phyloP scores from a whole-genome alignment of 2,797 vertebrate genomes.

The Amblyraja radiata region DNA sequence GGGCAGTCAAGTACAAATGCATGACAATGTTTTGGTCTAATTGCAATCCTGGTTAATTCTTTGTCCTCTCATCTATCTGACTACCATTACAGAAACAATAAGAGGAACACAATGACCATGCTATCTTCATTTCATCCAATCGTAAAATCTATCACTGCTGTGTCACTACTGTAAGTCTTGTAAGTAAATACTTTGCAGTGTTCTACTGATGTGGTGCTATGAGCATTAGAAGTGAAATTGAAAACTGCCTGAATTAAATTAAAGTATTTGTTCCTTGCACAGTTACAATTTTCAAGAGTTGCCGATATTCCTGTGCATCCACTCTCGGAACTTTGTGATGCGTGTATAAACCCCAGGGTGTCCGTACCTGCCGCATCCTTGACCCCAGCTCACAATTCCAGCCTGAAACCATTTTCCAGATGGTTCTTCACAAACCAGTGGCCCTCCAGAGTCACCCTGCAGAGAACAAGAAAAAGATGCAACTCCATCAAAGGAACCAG shows the following conservation, averaged over 20 bases:
- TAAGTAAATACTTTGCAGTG: background rate
- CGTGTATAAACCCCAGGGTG: conserved; percentile 65
- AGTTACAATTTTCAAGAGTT: background rate
- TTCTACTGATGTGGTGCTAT: background rate
- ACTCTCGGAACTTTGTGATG: conserved; percentile 59
- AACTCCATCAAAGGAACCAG: background rate
- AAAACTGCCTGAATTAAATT: background rate
- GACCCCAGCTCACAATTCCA: conserved; percentile 67
- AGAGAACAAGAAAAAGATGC: conserved; percentile 42
- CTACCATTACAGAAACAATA: background rate
- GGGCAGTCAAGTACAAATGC: background rate
- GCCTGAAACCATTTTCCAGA: conserved; percentile 64
- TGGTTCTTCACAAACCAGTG: conserved; percentile 55
- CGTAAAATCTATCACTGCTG: background rate
- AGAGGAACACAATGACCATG: background rate
- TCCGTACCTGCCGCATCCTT: conserved; percentile 60
- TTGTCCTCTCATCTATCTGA: background rate
- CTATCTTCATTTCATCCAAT: background rate
- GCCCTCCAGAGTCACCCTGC: conserved; percentile 65
- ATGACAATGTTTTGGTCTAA: background rate
- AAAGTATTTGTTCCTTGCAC: background rate
- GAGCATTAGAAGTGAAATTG: background rate
- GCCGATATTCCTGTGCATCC: conserved; percentile 48
- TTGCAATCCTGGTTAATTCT: background rate
- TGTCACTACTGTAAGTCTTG: background rate